Percentiles rank a stretch among this genome's conserved stretches.
Conservation (phyloP, 2,888 invertebrate species). For the Leucania comma region DNA sequence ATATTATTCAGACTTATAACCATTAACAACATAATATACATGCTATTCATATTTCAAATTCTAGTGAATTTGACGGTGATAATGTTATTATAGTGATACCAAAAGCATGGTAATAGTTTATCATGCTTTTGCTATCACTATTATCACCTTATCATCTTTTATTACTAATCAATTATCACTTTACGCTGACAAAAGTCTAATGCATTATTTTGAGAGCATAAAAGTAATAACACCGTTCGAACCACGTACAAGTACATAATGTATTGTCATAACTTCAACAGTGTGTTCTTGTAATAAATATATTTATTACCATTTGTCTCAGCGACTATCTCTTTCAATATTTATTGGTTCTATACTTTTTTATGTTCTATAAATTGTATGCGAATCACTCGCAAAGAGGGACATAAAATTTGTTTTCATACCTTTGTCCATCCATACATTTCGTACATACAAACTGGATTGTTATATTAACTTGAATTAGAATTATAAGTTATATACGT, state of each 20-base stretch:
- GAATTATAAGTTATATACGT: background rate
- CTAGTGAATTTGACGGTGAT: too few species aligned
- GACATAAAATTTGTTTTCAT: slow-evolving; percentile 34
- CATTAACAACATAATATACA: background rate
- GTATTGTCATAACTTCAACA: slow-evolving; percentile 48
- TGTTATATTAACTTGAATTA: too few species aligned
- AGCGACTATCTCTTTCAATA: slow-evolving; percentile 60
- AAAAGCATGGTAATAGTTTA: too few species aligned
- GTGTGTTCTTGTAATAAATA: slow-evolving; percentile 69
- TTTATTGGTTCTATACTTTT: slow-evolving; percentile 65
- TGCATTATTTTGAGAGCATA: slow-evolving; percentile 6
- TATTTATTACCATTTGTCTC: slow-evolving; percentile 72
- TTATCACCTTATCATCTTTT: background rate
- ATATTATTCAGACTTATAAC: background rate
- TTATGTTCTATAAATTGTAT: slow-evolving; percentile 63
- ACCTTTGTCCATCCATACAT: background rate
- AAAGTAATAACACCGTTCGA: slow-evolving; percentile 25
- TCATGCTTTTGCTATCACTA: background rate
- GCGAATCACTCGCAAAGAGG: slow-evolving; percentile 56
- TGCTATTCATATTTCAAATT: background rate
- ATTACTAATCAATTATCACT: slow-evolving; percentile 4
- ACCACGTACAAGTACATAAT: slow-evolving; percentile 24
- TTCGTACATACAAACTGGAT: too few species aligned
- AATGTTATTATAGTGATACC: too few species aligned
- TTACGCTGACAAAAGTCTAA: background rate